Evolutionary conservation across 2,888 invertebrate species (phyloP), one percentile per base, ranked within the genome.

Genomic region (Ichneumon xanthorius): DNA sequence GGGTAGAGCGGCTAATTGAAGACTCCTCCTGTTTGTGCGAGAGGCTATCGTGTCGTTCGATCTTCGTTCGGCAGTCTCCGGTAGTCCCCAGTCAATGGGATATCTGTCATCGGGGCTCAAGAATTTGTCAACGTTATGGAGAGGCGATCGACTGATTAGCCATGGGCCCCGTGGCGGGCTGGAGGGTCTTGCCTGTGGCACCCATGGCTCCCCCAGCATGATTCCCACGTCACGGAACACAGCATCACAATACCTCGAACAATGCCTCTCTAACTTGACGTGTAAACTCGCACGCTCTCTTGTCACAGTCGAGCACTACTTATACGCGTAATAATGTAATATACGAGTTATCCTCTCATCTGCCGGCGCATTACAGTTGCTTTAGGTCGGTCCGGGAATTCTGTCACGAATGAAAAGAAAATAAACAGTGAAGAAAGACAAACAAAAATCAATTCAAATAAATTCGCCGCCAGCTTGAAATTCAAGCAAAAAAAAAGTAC

Each of bases 121-220:
- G 90, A 80, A 92, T 93, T 93, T 93, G 93, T 93, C 93, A 92
- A 90, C 89, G 89, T 84, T 84, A 75, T 88, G 82, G 90, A 90
- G 89, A 89, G 90, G 86, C 89, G 91, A 90, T 90, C 88, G 90
- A 83, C 85, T 92, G 92, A 93, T 93, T 93, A 93, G 91, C 90
- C 86, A 85, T 85, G 90, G 89, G 89, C 89, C 88, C 88, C 88
- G 87, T 87, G 88, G 88, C 83, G 82, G 79, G 71, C 16, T 73
- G 67, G 73, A 84, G 85, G 87, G 73, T 33, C 76, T 65, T 58
- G 50, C 58, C 37, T 70, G 61, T 48, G 50, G 63, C 63, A 63
- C 61, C n/a, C 48, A 77, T 30, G 48, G 80, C 71, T 84, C 84
- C 87, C 87, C 88, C 88, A 88, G 86, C 80, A 80, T 86, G 89